Evolutionary conservation across 30 jellyfish, hydroid and myxozoan species (phyloP), one percentile per base, ranked within the genome.

Genomic region (Sanderia malayensis): DNA sequence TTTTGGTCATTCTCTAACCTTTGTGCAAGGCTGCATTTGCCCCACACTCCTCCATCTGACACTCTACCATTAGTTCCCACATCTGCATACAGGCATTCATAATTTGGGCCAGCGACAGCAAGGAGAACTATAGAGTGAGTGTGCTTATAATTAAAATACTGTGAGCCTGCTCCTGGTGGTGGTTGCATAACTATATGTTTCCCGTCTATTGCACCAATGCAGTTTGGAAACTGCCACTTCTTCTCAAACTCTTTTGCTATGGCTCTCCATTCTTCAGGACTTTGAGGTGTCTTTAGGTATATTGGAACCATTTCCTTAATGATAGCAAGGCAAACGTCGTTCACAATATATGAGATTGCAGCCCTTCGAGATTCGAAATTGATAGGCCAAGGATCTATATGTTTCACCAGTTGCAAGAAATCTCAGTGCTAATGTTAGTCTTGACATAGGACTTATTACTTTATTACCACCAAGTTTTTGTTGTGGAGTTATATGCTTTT

Each of bases 71-170:
- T 76, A 22, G 81, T 76, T 31, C 81, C 88, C 15, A 76, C 53
- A 61, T 63, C 88, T 0, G 90, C 74, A 79, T 63, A 64, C 25
- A 79, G 60, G 53, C 82, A 66, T 47, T 79, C 90, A 63, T 63
- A 66, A 57, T 76, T 65, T 10, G 88, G 88, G 31, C 88, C 88
- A 15, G 80, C 71, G 20, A 76, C 88, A 47, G 81, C 88, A 44
- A 76, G 57, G 37, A 76, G 88, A 23, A 60, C 71, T 24, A 76
- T 76, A 2, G 88, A 76, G 41, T 76, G 80, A 10, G 58, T 76
- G 71, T 76, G 88, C 41, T 59, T 59, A 61, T 61, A 76, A 41
- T 44, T 76, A 28, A 53, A 76, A 44, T 19, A 63, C 41, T 24
- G 23, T 29, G 88, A 76, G 18, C 85, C 75, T 22, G 85, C 61